Percentiles rank a stretch among this genome's conserved stretches.
These are phyloP conservation scores for Agapostemon virescens DNA, from an alignment of 2,888 invertebrate species.

Conservation along the genomic window DNA sequence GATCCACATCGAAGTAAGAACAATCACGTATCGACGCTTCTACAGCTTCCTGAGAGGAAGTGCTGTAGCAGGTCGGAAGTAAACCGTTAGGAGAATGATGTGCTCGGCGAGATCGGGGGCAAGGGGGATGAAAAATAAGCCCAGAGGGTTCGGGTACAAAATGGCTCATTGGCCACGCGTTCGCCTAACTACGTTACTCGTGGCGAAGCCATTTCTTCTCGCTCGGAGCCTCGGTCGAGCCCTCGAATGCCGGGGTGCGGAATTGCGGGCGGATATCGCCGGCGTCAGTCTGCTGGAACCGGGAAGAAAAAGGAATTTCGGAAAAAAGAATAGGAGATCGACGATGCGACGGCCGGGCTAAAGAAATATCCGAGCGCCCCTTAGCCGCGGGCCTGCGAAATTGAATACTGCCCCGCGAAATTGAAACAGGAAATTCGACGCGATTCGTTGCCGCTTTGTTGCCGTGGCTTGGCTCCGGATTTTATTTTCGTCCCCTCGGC, in stretches of 20 bases:
- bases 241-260: constrained; percentile 40
- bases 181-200: constrained; percentile 76
- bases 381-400: constrained; percentile 73
- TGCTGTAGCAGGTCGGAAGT: not conserved
- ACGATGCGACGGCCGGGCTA: constrained; percentile 9
- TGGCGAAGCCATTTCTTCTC: constrained; percentile 73
- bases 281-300: constrained; percentile 13
- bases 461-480: constrained; percentile 51
- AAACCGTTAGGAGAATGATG: constrained; percentile 9
- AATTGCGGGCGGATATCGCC: constrained; percentile 67
- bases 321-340: constrained; percentile 28
- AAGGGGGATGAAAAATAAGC: constrained; percentile 68
- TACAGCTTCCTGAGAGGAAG: not conserved
- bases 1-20: not conserved
- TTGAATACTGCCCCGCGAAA: constrained; percentile 76
- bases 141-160: constrained; percentile 71
- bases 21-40: not conserved
- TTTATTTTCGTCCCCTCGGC: constrained; percentile 45
- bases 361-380: constrained; percentile 63
- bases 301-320: constrained; percentile 27
- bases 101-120: constrained; percentile 35
- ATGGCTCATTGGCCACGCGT: constrained; percentile 78
- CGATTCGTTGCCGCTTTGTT: constrained; percentile 70
- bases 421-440: constrained; percentile 76
- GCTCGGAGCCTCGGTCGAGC: constrained; percentile 54